A percentile compares a stretch with the other conserved stretches of the same genome.
These are phyloP conservation scores for Coecobrya sp. DNA, from an alignment of 2,888 invertebrate species.

Conservation along the genomic window DNA sequence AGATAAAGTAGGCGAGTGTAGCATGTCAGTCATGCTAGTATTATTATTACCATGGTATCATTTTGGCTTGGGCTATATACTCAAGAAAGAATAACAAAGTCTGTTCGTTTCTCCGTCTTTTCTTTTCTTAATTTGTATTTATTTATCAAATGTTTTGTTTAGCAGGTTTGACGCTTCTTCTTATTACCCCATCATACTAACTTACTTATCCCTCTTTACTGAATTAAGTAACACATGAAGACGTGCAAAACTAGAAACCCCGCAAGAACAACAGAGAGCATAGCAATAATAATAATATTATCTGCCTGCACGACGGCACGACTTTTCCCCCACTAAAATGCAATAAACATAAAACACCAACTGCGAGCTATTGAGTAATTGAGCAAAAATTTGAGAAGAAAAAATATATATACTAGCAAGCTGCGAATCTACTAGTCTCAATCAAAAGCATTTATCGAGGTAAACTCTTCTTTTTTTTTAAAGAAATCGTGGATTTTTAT, in stretches of 20 bases:
- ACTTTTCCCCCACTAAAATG: slow-evolving; percentile 35
- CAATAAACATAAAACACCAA: slow-evolving; percentile 46
- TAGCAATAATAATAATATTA: slow-evolving; percentile 14
- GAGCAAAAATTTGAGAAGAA: neutral
- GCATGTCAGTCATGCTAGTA: slow-evolving; percentile 30
- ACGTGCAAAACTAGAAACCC: neutral
- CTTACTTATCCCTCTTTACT: slow-evolving; percentile 25
- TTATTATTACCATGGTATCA: neutral
- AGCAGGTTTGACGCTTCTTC: slow-evolving; percentile 51
- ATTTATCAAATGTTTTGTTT: slow-evolving; percentile 39
- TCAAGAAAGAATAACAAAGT: neutral
- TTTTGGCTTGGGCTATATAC: neutral
- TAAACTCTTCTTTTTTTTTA: neutral
- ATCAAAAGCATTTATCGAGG: neutral
- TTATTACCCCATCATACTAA: slow-evolving; percentile 15
- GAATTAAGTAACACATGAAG: slow-evolving; percentile 12
- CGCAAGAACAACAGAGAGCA: neutral
- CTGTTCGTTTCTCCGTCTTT: neutral
- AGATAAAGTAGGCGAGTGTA: slow-evolving; percentile 41
- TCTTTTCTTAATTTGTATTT: slow-evolving; percentile 22
- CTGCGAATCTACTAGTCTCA: neutral
- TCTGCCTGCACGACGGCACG: slow-evolving; percentile 40
- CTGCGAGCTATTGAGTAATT: slow-evolving; percentile 38
- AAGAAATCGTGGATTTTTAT: slow-evolving; percentile 65
- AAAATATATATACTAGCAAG: neutral